Evolutionary conservation across 1,140 invertebrate species (phyloP).

Genomic region (Drosophila pandora): DNA sequence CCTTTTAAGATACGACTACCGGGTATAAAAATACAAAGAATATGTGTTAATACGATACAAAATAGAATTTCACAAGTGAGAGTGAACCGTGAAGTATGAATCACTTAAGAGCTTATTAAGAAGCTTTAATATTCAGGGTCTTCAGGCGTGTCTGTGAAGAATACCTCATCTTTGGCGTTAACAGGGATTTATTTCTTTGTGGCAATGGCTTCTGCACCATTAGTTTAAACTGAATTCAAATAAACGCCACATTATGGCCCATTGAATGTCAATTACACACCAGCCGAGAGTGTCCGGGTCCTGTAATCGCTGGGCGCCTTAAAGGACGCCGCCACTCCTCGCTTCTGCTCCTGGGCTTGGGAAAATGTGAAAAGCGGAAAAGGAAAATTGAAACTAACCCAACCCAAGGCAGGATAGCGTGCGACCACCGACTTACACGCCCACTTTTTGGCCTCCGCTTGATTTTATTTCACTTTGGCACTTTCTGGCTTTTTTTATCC

Average conservation of each 20-base stretch:
- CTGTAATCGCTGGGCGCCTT: constrained; percentile 20
- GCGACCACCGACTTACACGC: constrained; percentile 41
- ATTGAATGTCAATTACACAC: constrained; percentile 72
- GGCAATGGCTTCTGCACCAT: constrained; percentile 45
- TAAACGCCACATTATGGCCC: constrained; percentile 69
- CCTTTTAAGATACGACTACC: too few relatives aligned
- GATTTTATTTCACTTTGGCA: constrained; percentile 43
- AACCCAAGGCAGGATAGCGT: constrained; percentile 67
- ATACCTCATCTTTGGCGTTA: constrained; percentile 5
- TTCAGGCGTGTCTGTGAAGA: neutral
- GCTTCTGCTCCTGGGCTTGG: constrained; percentile 3
- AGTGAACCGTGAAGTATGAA: neutral
- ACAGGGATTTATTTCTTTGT: neutral
- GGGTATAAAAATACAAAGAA: neutral
- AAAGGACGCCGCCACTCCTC: constrained; percentile 48
- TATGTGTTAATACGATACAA: constrained; percentile 7
- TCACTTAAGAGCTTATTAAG: neutral
- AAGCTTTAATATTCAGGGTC: neutral
- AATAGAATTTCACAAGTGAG: neutral
- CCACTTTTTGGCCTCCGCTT: constrained; percentile 36
- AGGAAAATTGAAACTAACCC: constrained; percentile 78
- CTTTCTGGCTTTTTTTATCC: constrained; percentile 22
- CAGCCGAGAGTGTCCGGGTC: constrained; percentile 16
- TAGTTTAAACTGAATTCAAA: constrained; percentile 59
- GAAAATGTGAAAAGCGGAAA: constrained; percentile 51